Base-by-base conservation (phyloP, 2,888 invertebrate genomes). In the Hypsopygia costalis region DNA sequence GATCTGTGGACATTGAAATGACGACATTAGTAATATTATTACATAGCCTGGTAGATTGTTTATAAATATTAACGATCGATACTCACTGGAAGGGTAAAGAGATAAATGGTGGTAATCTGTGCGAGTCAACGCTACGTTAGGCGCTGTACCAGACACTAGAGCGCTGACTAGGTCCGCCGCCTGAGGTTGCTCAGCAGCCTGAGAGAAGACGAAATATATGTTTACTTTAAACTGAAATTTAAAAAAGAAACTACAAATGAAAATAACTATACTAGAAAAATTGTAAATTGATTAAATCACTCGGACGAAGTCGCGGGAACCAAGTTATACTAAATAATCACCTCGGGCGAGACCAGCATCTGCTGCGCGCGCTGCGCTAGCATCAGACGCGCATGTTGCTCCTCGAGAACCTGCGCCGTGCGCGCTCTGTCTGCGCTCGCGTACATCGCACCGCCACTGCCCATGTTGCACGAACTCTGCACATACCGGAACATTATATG, bases 71-170 rank as follows among this genome's bases (percentile, higher is more conserved):
- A 16, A 4, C 2, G 2, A 16, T 3, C 4, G 16, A 1, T 41
- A 77, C 87, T 75, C 40, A 86, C 87, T 82, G 43, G 70, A 62
- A 52, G 62, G 78, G 47, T 86, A 16, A 16, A 16, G 89, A 71
- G 81, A 87, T 58, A 80, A 68, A 61, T 80, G 83, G 58, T 82
- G 85, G 54, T 77, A 89, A 55, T 92, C 91, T 29, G 92, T 91
- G 46, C 93, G 90, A 75, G 95, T 94, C 51, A 97, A 90, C 46
- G 97, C 93, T 39, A 98, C 97, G 79, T 98, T 98, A 37, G 96
- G 96, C 40, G 97, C 96, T 49, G 96, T 95, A 34, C 94, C 94
- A 60, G 94, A 94, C 63, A 97, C 91, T 56, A 98, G 90, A 47
- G 94, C 95, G 69, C 94, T 95, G 62, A 97, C 85, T 37, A 88